Conservation (phyloP, 2,888 invertebrate genomes). For the Epicampocera succincta region DNA sequence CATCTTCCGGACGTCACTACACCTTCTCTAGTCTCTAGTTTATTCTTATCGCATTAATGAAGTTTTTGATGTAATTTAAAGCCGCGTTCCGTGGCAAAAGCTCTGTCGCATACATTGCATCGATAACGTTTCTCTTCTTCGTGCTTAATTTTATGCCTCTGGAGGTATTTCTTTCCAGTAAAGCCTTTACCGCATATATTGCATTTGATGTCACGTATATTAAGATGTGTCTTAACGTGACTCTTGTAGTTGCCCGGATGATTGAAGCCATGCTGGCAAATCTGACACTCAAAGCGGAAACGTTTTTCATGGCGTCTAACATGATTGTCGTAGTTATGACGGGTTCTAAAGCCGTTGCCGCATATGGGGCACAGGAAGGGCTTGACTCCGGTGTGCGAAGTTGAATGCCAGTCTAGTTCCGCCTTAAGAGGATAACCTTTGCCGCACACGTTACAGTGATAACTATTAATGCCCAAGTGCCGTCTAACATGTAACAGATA, state of each 20-base stretch:
- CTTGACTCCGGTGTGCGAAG: constrained; percentile 72
- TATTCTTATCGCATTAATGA: too few relatives aligned
- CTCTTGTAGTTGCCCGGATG: constrained; percentile 52
- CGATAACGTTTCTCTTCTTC: constrained; percentile 75
- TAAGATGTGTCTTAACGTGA: constrained; percentile 76
- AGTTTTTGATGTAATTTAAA: constrained; percentile 53
- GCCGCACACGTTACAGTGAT: constrained; percentile 60
- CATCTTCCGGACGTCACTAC: too few relatives aligned
- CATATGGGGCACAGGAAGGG: constrained; percentile 72
- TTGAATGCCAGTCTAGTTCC: constrained; percentile 48
- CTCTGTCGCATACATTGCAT: constrained; percentile 74
- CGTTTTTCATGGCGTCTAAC: constrained; percentile 61
- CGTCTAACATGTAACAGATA: constrained; percentile 63
- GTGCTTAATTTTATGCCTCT: constrained; percentile 75
- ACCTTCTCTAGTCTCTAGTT: too few relatives aligned
- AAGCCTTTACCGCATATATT: constrained; percentile 74
- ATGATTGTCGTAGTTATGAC: constrained; percentile 54
- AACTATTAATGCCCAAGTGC: constrained; percentile 53
- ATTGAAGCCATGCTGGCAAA: constrained; percentile 61
- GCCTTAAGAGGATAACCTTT: constrained; percentile 57
- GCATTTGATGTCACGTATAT: constrained; percentile 75
- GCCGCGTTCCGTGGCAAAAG: constrained; percentile 76
- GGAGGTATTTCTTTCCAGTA: constrained; percentile 71
- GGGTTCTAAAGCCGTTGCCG: constrained; percentile 73
- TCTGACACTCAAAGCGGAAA: constrained; percentile 58